Base-by-base conservation (phyloP, 2,888 invertebrate species). In the Mactromeris polynyma region DNA sequence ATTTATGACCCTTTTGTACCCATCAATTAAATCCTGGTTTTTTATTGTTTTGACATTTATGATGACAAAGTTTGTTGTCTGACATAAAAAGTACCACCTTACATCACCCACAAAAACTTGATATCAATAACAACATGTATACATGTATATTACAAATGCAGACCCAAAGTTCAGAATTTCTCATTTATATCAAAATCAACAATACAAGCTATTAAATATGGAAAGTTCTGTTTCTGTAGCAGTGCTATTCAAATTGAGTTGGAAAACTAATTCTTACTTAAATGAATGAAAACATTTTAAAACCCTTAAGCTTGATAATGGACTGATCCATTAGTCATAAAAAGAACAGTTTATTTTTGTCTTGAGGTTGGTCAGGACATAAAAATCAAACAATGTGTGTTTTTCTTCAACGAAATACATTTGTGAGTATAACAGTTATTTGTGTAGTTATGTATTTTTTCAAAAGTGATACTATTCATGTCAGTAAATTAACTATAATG, bases 11-110 rank as follows among this genome's bases (percentile, higher is more conserved):
- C 26, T 58, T 26, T 58, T 21, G 21, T 26, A 21, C 9, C 26
- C 7, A 58, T 58, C 26, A 58, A 26, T 26, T 58, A 19, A 58
- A 58, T n/a, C 58, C 7, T 2, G 26, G 19, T 26, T 26, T 58
- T 46, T 21, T 26, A 58, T 58, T n/a, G n/a, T 58, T 33, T 73
- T 73, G 73, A 73, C 73, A 73, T 73, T 73, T 36, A 73, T 73
- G 36, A 33, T 73, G 73, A 73, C 36, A 19, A 33, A 33, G 33
- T 69, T 69, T n/a, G 1, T 58, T 58, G n/a, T 64, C 7, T 26
- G 26, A 26, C 26, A 64, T 64, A 64, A 64, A 64, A 64, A 64
- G 0, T n/a, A 64, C 58, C 26, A 64, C 58, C 11, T 64, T 64
- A 64, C 26, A 26, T 64, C 46, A 64, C 26, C 21, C n/a, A 21